Percentiles rank a stretch among this genome's conserved stretches.
Conservation (phyloP, 2,113 vertebrate species). For the Columba janthina region DNA sequence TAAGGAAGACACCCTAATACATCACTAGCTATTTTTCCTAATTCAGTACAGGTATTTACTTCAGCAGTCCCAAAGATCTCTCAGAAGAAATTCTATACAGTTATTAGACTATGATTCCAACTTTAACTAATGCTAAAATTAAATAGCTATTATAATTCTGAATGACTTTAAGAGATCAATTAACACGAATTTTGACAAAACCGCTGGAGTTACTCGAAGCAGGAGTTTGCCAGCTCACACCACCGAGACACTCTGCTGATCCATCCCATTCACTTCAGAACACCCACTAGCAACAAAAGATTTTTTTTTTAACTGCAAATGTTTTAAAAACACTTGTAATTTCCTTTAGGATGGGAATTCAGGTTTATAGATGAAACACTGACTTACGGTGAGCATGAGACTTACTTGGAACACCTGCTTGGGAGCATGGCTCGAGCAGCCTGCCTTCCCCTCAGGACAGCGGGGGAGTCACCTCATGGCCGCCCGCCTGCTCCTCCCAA, state of each 20-base stretch:
- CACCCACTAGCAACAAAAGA: not conserved
- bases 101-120: not conserved
- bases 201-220: not conserved
- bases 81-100: not conserved
- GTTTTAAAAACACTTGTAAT: not conserved
- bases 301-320: not conserved
- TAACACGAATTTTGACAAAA: not conserved
- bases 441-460: not conserved
- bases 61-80: not conserved
- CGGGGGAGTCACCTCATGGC: not conserved
- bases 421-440: accelerated
- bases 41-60: not conserved
- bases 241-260: not conserved
- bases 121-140: not conserved
- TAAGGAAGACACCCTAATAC: not conserved
- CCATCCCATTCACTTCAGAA: not conserved
- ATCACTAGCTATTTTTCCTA: not conserved
- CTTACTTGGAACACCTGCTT: not conserved
- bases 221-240: not conserved
- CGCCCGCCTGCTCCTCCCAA: not conserved
- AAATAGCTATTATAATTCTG: not conserved
- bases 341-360: not conserved
- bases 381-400: not conserved
- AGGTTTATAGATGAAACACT: not conserved
- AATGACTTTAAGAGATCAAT: not conserved